Evolutionary conservation across 2,888 invertebrate species (phyloP).

Genomic region (Netelia melanura): DNA sequence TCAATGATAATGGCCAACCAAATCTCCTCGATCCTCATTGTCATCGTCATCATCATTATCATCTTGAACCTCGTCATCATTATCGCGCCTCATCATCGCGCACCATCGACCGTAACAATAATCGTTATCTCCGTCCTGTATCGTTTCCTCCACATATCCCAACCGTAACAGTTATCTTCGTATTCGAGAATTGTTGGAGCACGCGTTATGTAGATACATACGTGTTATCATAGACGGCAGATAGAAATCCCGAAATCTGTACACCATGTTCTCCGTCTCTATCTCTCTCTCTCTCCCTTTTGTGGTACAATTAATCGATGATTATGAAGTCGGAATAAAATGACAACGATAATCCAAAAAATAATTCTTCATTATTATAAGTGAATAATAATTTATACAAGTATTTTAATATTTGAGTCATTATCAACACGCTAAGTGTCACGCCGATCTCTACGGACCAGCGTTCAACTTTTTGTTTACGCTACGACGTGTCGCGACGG

Average conservation of each 20-base stretch:
- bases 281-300: neutral
- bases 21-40: constrained; percentile 37
- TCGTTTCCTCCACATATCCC: constrained; percentile 18
- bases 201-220: neutral
- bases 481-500: too few relatives aligned
- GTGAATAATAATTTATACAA: neutral
- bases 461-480: too few relatives aligned
- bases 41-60: constrained; percentile 59
- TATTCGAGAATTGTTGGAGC: constrained; percentile 17
- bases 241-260: neutral
- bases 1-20: constrained; percentile 28
- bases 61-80: constrained; percentile 30
- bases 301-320: neutral
- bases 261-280: neutral
- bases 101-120: constrained; percentile 63
- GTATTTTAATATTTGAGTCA: too few relatives aligned
- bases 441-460: too few relatives aligned
- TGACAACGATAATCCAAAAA: neutral
- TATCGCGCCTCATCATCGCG: constrained; percentile 48
- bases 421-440: too few relatives aligned
- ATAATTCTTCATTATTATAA: neutral
- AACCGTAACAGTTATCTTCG: constrained; percentile 28
- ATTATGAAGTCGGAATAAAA: neutral
- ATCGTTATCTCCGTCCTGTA: constrained; percentile 56
- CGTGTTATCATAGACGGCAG: neutral